phyloP scores from a whole-genome alignment of 2,888 invertebrate species.

The Rhagonycha lutea region DNA sequence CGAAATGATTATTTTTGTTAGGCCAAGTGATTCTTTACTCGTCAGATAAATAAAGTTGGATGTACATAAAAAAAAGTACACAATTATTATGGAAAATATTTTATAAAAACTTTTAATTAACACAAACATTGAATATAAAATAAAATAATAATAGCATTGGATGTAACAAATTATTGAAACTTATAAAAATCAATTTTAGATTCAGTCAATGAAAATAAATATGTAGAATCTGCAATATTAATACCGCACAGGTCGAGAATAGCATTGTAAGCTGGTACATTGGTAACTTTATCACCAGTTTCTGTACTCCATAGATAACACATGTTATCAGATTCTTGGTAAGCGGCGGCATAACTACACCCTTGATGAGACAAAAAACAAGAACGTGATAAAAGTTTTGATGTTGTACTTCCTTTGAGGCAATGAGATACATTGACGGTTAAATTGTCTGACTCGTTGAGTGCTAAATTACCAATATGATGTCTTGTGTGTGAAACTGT shows the following conservation, averaged over 20 bases:
- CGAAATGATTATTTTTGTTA: too few species aligned
- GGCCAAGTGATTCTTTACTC: too few species aligned
- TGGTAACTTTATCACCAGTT: constrained; percentile 59
- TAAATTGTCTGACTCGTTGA: constrained; percentile 55
- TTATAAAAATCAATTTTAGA: not conserved
- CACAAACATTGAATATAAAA: not conserved
- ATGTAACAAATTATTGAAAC: not conserved
- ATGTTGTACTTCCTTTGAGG: constrained; percentile 69
- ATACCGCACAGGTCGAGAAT: constrained; percentile 71
- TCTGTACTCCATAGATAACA: constrained; percentile 68
- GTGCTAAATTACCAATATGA: constrained; percentile 58
- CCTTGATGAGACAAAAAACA: constrained; percentile 63
- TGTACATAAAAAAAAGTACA: not conserved
- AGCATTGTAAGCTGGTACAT: constrained; percentile 66
- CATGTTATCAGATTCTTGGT: constrained; percentile 72
- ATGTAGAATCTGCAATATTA: constrained; percentile 39
- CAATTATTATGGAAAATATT: not conserved
- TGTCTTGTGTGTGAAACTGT: constrained; percentile 61
- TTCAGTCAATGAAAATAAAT: not conserved
- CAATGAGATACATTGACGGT: constrained; percentile 63
- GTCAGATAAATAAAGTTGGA: too few species aligned
- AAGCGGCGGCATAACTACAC: constrained; percentile 70
- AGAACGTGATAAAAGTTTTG: constrained; percentile 69
- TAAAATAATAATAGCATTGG: not conserved
- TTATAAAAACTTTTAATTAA: not conserved